Evolutionary conservation across 2,113 vertebrate genomes (phyloP).

Genomic region (Dolichallabes microphthalmus): DNA sequence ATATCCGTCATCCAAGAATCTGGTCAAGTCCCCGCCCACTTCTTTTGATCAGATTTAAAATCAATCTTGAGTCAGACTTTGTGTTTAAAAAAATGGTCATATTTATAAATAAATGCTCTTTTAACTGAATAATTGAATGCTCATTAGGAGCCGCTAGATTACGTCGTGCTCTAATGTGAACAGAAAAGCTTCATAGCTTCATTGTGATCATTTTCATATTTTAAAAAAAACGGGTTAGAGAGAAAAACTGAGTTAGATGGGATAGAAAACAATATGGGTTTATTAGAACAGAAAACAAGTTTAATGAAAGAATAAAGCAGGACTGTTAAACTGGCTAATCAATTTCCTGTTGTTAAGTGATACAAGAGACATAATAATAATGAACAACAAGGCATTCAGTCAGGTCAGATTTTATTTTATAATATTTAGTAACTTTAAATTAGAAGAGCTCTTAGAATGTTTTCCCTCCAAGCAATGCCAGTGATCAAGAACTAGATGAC

Average conservation of each 20-base stretch:
- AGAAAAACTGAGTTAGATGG: background rate
- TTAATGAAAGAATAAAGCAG: background rate
- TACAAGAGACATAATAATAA: background rate
- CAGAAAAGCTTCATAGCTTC: background rate
- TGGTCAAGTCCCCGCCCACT: background rate
- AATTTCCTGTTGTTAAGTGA: background rate
- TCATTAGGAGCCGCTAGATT: background rate
- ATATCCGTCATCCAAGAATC: background rate
- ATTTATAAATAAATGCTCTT: background rate
- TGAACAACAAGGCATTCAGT: background rate
- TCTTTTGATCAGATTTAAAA: background rate
- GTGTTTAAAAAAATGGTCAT: background rate
- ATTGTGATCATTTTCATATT: too few relatives aligned
- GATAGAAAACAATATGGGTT: background rate
- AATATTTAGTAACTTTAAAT: background rate
- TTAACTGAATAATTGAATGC: background rate
- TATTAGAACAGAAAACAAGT: background rate
- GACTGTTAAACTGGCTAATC: background rate
- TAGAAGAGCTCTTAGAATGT: background rate
- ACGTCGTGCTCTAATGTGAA: background rate
- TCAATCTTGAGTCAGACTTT: background rate
- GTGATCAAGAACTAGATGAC: background rate
- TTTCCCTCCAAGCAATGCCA: background rate
- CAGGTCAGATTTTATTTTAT: background rate
- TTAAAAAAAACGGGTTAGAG: too few relatives aligned